Evolutionary conservation across 2,797 vertebrate species (phyloP).

Genomic region (Heliangelus exortis): DNA sequence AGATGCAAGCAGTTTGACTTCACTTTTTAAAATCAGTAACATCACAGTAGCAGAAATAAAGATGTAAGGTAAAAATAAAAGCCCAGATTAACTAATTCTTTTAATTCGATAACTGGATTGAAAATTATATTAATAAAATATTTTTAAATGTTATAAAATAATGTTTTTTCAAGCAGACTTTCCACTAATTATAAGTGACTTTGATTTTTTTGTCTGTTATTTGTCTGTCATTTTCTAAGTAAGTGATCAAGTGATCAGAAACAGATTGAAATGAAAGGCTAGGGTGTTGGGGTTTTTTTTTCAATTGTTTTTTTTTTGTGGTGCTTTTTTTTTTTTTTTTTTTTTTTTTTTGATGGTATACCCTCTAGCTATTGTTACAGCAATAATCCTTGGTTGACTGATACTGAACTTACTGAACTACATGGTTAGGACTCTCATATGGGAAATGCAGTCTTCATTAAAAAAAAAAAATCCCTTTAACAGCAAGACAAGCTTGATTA

Average conservation of each 20-base stretch:
- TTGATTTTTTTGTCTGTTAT: background rate
- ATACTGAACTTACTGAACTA: conserved; percentile 50
- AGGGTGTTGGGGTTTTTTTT: fast-evolving
- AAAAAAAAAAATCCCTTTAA: conserved; percentile 69
- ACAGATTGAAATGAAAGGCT: background rate
- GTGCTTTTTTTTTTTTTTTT: background rate
- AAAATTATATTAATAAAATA: conserved; percentile 2
- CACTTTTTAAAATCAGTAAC: background rate
- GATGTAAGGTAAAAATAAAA: background rate
- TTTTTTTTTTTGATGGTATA: background rate
- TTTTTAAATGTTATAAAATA: background rate
- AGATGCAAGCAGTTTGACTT: background rate
- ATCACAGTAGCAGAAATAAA: background rate
- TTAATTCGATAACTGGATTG: conserved; percentile 20
- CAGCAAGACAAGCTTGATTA: conserved; percentile 69
- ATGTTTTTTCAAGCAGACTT: background rate
- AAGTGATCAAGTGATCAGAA: conserved; percentile 56
- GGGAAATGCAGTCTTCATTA: conserved; percentile 69
- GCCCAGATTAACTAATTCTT: background rate
- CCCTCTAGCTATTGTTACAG: conserved; percentile 37
- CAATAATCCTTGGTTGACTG: conserved; percentile 50
- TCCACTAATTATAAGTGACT: background rate
- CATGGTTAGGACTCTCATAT: conserved; percentile 10
- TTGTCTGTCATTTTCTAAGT: conserved; percentile 39
- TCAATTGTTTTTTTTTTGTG: background rate